Evolutionary conservation across 2,797 vertebrate genomes (phyloP).

Genomic region (Muscicapa striata): DNA sequence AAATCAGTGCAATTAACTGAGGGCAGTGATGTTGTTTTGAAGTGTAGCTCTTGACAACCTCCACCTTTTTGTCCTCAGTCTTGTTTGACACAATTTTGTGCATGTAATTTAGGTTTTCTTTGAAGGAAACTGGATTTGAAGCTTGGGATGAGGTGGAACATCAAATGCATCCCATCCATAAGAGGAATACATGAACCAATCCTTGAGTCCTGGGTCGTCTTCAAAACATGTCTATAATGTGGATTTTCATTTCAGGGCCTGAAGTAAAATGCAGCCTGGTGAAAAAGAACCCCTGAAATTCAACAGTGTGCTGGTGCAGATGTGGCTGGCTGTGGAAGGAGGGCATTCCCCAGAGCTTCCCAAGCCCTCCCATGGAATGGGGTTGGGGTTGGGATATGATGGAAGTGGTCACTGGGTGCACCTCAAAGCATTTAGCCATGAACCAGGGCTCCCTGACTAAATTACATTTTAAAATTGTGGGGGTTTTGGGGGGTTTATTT

Average conservation of each 20-base stretch:
- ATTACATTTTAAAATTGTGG: background rate
- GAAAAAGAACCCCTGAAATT: background rate
- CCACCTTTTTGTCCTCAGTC: background rate
- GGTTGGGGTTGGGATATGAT: rapidly evolving
- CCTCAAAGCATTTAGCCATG: rapidly evolving
- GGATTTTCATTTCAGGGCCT: background rate
- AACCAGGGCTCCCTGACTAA: background rate
- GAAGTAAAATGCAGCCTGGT: background rate
- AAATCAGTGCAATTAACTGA: background rate
- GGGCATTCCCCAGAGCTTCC: background rate
- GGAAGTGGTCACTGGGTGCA: background rate
- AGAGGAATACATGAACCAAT: background rate
- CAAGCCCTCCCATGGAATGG: background rate
- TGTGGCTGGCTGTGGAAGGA: no score
- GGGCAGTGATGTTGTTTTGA: background rate
- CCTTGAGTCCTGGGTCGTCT: background rate
- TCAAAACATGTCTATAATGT: background rate
- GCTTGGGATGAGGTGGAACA: background rate
- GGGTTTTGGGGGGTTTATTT: background rate
- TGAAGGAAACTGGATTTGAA: background rate
- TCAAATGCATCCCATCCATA: background rate
- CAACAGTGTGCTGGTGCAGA: no score
- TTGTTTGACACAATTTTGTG: background rate
- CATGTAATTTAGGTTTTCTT: background rate
- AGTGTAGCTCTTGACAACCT: background rate